Conservation (phyloP, 2,888 invertebrate species). For the Tachina lurida region DNA sequence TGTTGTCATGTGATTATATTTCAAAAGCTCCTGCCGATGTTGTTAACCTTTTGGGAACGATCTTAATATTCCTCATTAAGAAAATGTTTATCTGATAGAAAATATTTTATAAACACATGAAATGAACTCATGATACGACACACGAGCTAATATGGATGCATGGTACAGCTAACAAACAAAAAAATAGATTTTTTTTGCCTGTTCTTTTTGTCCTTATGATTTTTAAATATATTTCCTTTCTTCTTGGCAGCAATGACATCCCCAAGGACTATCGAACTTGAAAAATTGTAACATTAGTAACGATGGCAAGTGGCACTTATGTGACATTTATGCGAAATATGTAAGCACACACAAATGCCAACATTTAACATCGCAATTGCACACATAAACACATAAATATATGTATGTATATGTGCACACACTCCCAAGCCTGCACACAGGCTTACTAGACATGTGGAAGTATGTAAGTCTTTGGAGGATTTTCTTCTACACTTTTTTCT, state of each 20-base stretch:
- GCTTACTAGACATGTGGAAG: background rate
- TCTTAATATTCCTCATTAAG: background rate
- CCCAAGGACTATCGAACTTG: constrained; percentile 56
- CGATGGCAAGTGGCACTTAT: constrained; percentile 72
- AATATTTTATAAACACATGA: background rate
- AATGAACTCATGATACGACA: background rate
- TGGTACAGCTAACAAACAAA: background rate
- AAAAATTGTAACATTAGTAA: constrained; percentile 47
- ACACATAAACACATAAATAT: background rate
- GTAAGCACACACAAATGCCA: constrained; percentile 69
- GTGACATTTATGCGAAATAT: constrained; percentile 72
- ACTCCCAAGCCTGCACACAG: background rate
- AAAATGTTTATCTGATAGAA: background rate
- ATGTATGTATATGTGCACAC: background rate
- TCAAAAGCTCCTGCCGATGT: background rate
- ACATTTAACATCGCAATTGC: background rate
- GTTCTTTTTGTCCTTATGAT: constrained; percentile 7
- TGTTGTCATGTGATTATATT: background rate
- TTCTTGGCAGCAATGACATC: constrained; percentile 14
- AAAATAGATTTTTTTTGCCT: background rate
- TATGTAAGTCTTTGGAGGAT: constrained; percentile 12
- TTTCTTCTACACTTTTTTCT: background rate
- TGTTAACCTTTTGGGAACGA: background rate
- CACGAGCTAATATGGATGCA: background rate
- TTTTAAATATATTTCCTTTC: background rate